phyloP scores from a whole-genome alignment of 2,797 vertebrate species.

The Novumbra hubbsi region DNA sequence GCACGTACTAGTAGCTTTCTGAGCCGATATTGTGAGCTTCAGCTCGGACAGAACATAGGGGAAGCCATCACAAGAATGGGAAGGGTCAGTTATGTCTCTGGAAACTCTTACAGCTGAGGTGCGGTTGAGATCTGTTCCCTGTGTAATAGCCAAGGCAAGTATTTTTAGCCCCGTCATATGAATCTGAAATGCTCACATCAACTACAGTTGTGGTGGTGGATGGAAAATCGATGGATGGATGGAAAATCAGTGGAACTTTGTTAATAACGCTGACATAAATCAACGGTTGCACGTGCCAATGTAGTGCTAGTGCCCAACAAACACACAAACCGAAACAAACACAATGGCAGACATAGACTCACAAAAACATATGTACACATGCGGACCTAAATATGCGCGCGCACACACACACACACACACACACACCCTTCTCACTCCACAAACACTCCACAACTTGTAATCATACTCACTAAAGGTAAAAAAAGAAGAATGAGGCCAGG shows the following conservation, averaged over 20 bases:
- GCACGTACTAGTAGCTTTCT: constrained; percentile 2
- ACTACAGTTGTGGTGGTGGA: constrained; percentile 27
- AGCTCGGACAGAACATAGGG: constrained; percentile 21
- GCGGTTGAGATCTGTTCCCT: constrained; percentile 51
- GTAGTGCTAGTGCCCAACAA: background rate
- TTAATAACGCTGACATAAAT: constrained; percentile 46
- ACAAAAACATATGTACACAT: constrained; percentile 7
- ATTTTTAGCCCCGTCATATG: background rate
- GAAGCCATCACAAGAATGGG: constrained; percentile 15
- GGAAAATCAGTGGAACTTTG: constrained; percentile 47
- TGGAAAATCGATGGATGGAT: constrained; percentile 10
- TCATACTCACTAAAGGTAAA: constrained; percentile 23
- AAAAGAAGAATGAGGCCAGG: constrained; percentile 30
- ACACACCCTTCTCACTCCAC: constrained; percentile 9
- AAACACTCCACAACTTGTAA: constrained; percentile 13
- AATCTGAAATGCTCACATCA: constrained; percentile 13
- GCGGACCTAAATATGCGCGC: constrained; percentile 1
- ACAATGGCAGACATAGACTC: constrained; percentile 19
- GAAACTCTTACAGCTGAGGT: constrained; percentile 54
- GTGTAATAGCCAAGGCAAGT: constrained; percentile 22
- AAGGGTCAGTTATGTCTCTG: constrained; percentile 49
- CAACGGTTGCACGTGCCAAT: too few relatives aligned
- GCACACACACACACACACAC: constrained; percentile 12
- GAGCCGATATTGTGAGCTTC: constrained; percentile 27
- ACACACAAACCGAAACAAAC: background rate